Conservation (phyloP, 1,140 invertebrate genomes). For the Sminthurides bifidus region DNA sequence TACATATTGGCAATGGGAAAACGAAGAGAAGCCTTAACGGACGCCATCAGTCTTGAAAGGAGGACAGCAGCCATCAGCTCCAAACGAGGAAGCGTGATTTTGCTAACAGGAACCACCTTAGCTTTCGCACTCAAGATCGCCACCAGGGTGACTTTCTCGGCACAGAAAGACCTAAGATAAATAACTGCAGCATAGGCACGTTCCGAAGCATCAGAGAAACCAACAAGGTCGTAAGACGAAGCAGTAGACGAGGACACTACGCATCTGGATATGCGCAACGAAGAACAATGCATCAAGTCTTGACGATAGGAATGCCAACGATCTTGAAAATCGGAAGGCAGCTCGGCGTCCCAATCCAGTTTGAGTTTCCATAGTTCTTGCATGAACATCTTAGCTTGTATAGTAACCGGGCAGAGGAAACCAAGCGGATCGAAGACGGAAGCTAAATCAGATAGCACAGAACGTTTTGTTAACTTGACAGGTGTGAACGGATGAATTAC, state of each 20-base stretch:
- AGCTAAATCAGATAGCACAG: conserved; percentile 21
- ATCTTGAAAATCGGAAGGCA: conserved; percentile 23
- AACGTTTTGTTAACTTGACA: conserved; percentile 14
- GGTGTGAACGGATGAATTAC: not conserved
- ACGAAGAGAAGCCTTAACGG: not conserved
- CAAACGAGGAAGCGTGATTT: conserved; percentile 17
- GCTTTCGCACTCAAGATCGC: conserved; percentile 14
- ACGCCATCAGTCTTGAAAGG: conserved; percentile 7
- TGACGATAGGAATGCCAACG: conserved; percentile 17
- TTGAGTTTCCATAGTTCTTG: conserved; percentile 22
- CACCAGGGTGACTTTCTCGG: not conserved
- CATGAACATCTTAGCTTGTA: conserved; percentile 25
- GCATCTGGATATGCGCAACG: conserved; percentile 5
- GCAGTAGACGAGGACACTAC: no score
- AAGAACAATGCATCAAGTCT: not conserved
- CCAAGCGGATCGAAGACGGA: conserved; percentile 29
- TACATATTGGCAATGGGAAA: not conserved
- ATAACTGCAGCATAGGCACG: not conserved
- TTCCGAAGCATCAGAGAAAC: conserved; percentile 13
- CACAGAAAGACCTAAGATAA: not conserved
- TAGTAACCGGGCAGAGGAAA: conserved; percentile 12
- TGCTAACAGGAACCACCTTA: conserved; percentile 19
- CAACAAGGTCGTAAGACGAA: not conserved
- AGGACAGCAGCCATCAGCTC: conserved; percentile 19
- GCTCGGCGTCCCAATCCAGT: conserved; percentile 20